Evolutionary conservation across 1,140 invertebrate species (phyloP).

Genomic region (Delia radicum): DNA sequence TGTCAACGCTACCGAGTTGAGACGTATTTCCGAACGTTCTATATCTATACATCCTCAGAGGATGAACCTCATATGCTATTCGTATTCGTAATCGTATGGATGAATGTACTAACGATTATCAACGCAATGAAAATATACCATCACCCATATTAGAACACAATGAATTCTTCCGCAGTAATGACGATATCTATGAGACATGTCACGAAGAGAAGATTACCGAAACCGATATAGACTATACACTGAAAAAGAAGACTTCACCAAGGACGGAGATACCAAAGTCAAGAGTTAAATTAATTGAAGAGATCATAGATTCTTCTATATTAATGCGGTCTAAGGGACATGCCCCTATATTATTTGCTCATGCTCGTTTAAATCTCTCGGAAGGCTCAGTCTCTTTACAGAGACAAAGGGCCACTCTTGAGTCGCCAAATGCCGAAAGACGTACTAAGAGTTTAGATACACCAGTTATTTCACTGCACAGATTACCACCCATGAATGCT

Average conservation of each 20-base stretch:
- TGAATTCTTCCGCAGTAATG: slow-evolving; percentile 63
- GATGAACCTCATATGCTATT: slow-evolving; percentile 60
- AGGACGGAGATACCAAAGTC: slow-evolving; percentile 36
- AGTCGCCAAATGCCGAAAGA: slow-evolving; percentile 71
- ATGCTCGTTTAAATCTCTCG: slow-evolving; percentile 74
- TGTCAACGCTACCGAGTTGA: slow-evolving; percentile 63
- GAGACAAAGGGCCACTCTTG: slow-evolving; percentile 69
- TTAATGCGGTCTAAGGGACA: slow-evolving; percentile 63
- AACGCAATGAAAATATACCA: slow-evolving; percentile 62
- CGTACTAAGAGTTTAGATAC: slow-evolving; percentile 80
- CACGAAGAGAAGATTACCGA: slow-evolving; percentile 49
- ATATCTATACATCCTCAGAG: slow-evolving; percentile 70
- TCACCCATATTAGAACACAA: slow-evolving; percentile 63
- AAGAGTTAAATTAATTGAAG: slow-evolving; percentile 52
- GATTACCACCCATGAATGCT: slow-evolving; percentile 76
- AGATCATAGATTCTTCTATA: slow-evolving; percentile 54
- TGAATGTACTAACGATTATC: slow-evolving; percentile 62
- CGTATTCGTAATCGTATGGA: slow-evolving; percentile 45
- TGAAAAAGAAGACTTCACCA: slow-evolving; percentile 47
- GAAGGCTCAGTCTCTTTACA: slow-evolving; percentile 77
- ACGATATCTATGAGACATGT: slow-evolving; percentile 58
- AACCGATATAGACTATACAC: slow-evolving; percentile 49
- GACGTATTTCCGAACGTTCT: slow-evolving; percentile 68
- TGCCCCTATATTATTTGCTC: slow-evolving; percentile 75
- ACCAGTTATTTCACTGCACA: slow-evolving; percentile 75